A percentile compares a stretch with the other conserved stretches of the same genome.
Conservation (phyloP, 64 coral and sea anemone species). For the Actinia tenebrosa region DNA sequence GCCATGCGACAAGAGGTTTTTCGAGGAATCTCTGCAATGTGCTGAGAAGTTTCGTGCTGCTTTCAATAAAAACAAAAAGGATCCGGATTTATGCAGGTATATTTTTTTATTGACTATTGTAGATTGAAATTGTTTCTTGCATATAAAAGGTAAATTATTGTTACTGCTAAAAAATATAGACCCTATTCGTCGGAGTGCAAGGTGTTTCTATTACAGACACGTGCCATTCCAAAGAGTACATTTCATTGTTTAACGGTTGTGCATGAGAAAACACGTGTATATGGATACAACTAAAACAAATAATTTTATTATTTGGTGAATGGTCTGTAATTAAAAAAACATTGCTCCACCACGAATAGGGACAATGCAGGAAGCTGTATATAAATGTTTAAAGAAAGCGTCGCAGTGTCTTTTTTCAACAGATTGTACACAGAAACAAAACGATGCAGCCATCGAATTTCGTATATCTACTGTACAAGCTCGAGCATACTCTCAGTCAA, state of each 20-base stretch:
- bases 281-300: too few species aligned
- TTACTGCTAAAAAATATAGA: too few species aligned
- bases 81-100: conserved; percentile 20
- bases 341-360: too few species aligned
- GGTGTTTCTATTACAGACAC: background rate
- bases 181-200: too few species aligned
- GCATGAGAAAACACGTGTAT: too few species aligned
- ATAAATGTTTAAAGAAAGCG: too few species aligned
- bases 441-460: conserved; percentile 1
- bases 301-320: too few species aligned
- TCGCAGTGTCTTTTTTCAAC: background rate
- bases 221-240: background rate
- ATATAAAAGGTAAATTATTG: too few species aligned
- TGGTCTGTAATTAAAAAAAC: too few species aligned
- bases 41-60: background rate
- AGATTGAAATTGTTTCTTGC: background rate
- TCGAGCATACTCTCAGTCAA: conserved; percentile 2
- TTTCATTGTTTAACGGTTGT: too few species aligned
- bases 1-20: background rate
- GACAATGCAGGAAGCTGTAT: too few species aligned
- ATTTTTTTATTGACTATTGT: background rate
- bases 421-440: conserved; percentile 12
- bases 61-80: conserved; percentile 1
- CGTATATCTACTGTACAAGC: conserved; percentile 9
- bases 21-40: conserved; percentile 5